Percentiles rank a stretch among this genome's conserved stretches.
These are phyloP conservation scores for Phalacrocorax pelagicus DNA, from an alignment of 2,113 vertebrate genomes.

Conservation along the genomic window DNA sequence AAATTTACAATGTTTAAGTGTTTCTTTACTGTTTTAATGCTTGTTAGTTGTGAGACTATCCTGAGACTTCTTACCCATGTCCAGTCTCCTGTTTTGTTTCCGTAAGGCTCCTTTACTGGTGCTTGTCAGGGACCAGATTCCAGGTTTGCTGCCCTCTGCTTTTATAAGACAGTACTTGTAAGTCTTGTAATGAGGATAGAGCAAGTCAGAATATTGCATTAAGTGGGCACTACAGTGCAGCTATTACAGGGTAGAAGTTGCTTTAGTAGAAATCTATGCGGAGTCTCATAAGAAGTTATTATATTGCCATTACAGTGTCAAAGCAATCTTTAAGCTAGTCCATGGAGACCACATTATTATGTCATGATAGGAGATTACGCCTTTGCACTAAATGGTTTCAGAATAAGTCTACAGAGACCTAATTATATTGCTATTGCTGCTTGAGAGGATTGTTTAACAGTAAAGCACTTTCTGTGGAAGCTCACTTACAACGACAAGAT, in stretches of 20 bases:
- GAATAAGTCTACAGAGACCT: conserved; percentile 44
- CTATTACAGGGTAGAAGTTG: neutral
- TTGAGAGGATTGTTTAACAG: conserved; percentile 16
- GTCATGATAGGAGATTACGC: conserved; percentile 46
- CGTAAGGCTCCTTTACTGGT: neutral
- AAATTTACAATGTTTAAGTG: neutral
- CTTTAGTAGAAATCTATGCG: neutral
- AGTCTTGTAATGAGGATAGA: neutral
- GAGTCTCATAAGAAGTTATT: neutral
- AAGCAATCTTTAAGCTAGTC: conserved; percentile 24
- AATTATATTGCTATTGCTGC: conserved; percentile 47
- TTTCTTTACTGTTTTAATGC: neutral
- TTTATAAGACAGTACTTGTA: neutral
- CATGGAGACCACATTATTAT: conserved; percentile 20
- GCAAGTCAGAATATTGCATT: neutral
- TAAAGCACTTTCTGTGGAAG: neutral
- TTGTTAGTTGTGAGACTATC: neutral
- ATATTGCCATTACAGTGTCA: conserved; percentile 9
- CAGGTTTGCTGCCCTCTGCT: neutral
- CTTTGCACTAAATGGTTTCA: conserved; percentile 43
- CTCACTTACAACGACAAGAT: neutral
- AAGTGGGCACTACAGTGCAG: neutral
- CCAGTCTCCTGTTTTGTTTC: neutral
- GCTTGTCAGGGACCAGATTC: neutral
- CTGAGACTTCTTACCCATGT: neutral